Percentiles rank a stretch among this genome's conserved stretches.
These are phyloP conservation scores for Ichneumoninae sp. DNA, from an alignment of 2,888 invertebrate species.

Conservation along the genomic window DNA sequence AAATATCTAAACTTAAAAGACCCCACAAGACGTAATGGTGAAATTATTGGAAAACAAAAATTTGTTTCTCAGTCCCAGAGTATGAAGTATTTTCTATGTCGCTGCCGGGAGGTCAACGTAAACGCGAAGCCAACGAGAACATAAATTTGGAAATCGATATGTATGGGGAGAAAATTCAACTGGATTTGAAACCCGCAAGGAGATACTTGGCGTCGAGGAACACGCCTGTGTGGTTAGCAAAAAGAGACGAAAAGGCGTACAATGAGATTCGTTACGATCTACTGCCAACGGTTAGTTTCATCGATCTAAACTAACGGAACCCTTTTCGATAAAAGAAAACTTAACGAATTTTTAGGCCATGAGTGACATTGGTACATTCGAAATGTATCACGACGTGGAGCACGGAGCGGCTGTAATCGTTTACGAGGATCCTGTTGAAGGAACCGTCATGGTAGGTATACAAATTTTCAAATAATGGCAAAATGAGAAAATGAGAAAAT, in stretches of 20 bases:
- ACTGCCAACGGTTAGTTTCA: constrained; percentile 12
- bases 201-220: not conserved
- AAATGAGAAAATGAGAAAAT: not conserved
- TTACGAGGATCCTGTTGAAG: not conserved
- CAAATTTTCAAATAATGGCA: not conserved
- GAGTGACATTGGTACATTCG: constrained; percentile 18
- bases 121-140: not conserved
- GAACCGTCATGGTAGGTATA: constrained; percentile 13
- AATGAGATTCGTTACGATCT: constrained; percentile 32
- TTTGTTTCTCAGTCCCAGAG: not conserved
- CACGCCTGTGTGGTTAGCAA: not conserved
- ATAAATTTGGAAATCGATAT: not conserved
- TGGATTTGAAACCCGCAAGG: not conserved
- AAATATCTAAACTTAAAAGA: not conserved
- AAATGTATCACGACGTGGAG: constrained; percentile 24
- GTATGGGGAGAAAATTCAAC: not conserved
- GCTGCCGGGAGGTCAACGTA: not conserved
- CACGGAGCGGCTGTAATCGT: constrained; percentile 9
- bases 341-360: constrained; percentile 16
- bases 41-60: too few relatives aligned
- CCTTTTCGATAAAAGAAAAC: not conserved
- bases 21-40: too few relatives aligned
- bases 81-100: not conserved
- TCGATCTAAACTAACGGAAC: not conserved
- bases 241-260: constrained; percentile 10